phyloP scores from a whole-genome alignment of 1,140 invertebrate species.

The Dinoponera quadriceps region DNA sequence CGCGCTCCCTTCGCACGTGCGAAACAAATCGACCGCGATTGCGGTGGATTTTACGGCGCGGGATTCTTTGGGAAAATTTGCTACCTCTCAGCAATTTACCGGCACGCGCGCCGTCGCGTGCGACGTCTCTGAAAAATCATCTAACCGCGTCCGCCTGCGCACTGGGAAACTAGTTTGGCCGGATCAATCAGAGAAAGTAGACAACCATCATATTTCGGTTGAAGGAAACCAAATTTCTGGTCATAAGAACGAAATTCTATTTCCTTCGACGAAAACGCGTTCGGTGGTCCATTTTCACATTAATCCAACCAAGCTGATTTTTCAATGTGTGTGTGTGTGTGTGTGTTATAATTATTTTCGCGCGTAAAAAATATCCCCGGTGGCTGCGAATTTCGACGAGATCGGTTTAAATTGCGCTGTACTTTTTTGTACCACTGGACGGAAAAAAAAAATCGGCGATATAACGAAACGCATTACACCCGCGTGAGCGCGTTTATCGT shows the following conservation, averaged over 20 bases:
- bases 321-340: no score
- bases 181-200: no score
- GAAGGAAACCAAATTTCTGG: no score
- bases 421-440: background rate
- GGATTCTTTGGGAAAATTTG: constrained; percentile 5
- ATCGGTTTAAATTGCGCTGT: constrained; percentile 19
- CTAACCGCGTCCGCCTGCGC: background rate
- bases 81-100: background rate
- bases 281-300: no score
- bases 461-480: constrained; percentile 36
- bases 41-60: constrained; percentile 3
- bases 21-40: constrained; percentile 22
- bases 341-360: constrained; percentile 18
- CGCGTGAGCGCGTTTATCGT: constrained; percentile 7
- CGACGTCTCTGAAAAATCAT: background rate
- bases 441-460: constrained; percentile 9
- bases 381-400: background rate
- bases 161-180: no score
- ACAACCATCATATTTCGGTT: no score
- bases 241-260: no score
- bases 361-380: background rate
- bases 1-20: background rate
- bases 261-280: no score
- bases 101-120: no score
- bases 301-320: no score